Conservation (phyloP, 2,113 vertebrate genomes). For the Anser cygnoides region DNA sequence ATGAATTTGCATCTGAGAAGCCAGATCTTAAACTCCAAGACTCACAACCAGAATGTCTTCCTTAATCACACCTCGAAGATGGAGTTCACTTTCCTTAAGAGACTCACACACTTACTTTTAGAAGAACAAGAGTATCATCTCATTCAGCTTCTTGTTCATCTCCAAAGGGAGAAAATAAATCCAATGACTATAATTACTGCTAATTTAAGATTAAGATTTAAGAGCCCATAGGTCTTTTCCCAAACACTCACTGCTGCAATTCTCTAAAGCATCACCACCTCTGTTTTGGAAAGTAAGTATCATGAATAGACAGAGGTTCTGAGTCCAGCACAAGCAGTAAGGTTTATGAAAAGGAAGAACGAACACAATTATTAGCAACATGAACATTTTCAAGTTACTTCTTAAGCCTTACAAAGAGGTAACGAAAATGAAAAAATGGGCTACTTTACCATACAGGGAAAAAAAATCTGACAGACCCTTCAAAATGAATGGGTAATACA, state of each 20-base stretch:
- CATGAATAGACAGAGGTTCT: not conserved
- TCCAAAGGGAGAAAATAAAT: slow-evolving; percentile 30
- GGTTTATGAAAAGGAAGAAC: not conserved
- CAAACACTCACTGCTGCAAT: not conserved
- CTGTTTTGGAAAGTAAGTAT: not conserved
- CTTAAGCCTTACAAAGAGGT: not conserved
- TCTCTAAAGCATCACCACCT: slow-evolving; percentile 1
- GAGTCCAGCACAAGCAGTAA: not conserved
- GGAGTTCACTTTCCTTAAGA: not conserved
- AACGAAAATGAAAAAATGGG: not conserved
- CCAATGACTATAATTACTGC: slow-evolving; percentile 10
- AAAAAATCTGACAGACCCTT: not conserved
- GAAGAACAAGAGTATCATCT: slow-evolving; percentile 13
- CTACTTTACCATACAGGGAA: not conserved
- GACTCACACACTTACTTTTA: not conserved
- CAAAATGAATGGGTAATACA: not conserved
- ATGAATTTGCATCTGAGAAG: not conserved
- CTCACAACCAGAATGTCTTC: not conserved
- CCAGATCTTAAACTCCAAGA: not conserved
- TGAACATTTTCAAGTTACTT: not conserved
- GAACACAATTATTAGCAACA: not conserved
- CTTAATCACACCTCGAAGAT: slow-evolving; percentile 37
- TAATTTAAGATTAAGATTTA: slow-evolving; percentile 42
- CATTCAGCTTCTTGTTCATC: not conserved
- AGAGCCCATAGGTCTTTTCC: not conserved